These are phyloP conservation scores for Phortica magna DNA, from an alignment of 2,888 invertebrate genomes.

Conservation along the genomic window DNA sequence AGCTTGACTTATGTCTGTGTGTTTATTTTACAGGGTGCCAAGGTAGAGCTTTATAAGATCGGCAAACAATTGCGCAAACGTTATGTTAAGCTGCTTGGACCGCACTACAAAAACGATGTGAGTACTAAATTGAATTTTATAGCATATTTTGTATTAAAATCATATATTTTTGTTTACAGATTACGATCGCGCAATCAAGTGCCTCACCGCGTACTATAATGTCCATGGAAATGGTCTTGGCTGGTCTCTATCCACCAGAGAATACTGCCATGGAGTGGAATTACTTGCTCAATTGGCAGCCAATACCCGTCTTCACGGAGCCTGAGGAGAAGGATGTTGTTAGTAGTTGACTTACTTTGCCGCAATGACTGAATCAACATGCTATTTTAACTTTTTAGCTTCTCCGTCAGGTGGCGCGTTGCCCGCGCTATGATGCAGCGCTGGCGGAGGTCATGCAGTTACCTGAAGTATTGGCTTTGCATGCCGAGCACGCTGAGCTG, in stretches of 20 bases:
- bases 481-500: slow-evolving; percentile 74
- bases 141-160: not conserved
- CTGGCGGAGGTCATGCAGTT: slow-evolving; percentile 78
- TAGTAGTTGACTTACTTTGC: slow-evolving; percentile 46
- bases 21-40: slow-evolving; percentile 80
- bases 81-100: slow-evolving; percentile 82
- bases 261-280: slow-evolving; percentile 81
- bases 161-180: slow-evolving; percentile 52
- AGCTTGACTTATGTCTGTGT: too few relatives aligned
- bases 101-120: slow-evolving; percentile 80
- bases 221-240: slow-evolving; percentile 84
- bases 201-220: slow-evolving; percentile 87
- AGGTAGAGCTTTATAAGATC: slow-evolving; percentile 82
- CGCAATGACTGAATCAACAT: not conserved
- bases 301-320: slow-evolving; percentile 85
- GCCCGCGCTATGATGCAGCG: slow-evolving; percentile 82
- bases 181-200: slow-evolving; percentile 84
- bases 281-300: slow-evolving; percentile 84
- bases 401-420: slow-evolving; percentile 80
- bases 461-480: slow-evolving; percentile 78
- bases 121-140: slow-evolving; percentile 46
- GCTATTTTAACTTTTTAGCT: slow-evolving; percentile 80
- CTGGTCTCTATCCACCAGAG: slow-evolving; percentile 85
- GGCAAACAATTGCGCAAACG: slow-evolving; percentile 83
- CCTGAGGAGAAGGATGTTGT: slow-evolving; percentile 82